Evolutionary conservation across 2,113 vertebrate species (phyloP).

Genomic region (Gobius niger): DNA sequence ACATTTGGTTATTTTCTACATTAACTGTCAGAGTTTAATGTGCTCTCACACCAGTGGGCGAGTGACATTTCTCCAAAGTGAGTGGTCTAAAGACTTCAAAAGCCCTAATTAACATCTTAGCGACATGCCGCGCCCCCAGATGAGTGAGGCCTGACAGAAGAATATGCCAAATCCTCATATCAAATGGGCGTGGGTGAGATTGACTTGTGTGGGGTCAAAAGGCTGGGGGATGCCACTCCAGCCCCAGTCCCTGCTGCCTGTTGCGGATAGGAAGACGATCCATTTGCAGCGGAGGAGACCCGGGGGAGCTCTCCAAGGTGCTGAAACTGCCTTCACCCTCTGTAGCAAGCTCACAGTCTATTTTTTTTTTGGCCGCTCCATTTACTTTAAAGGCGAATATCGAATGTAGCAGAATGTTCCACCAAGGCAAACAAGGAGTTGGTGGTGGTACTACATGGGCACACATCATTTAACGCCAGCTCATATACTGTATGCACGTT

Average conservation of each 20-base stretch:
- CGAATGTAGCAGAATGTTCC: slow-evolving; percentile 58
- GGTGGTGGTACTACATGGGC: slow-evolving; percentile 36
- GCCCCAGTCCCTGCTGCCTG: slow-evolving; percentile 17
- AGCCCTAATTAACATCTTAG: slow-evolving; percentile 53
- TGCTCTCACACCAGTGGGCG: slow-evolving; percentile 44
- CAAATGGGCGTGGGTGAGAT: slow-evolving; percentile 9
- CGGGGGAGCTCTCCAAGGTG: slow-evolving; percentile 46
- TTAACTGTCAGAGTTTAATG: slow-evolving; percentile 52
- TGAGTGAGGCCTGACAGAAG: slow-evolving; percentile 19
- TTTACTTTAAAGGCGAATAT: slow-evolving; percentile 68
- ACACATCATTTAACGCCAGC: slow-evolving; percentile 48
- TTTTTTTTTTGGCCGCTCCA: slow-evolving; percentile 70
- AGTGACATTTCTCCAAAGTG: slow-evolving; percentile 50
- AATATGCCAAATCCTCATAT: neutral
- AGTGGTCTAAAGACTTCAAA: slow-evolving; percentile 52
- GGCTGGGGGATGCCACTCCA: slow-evolving; percentile 20
- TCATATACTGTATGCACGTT: slow-evolving; percentile 22
- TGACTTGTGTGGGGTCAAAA: slow-evolving; percentile 21
- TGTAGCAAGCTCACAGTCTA: slow-evolving; percentile 44
- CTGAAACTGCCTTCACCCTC: slow-evolving; percentile 47
- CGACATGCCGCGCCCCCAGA: slow-evolving; percentile 26
- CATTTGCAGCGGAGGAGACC: slow-evolving; percentile 55
- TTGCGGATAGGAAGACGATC: slow-evolving; percentile 53
- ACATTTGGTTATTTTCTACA: slow-evolving; percentile 54
- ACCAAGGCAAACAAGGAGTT: slow-evolving; percentile 39